A percentile compares a stretch with the other conserved stretches of the same genome.
Evolutionary conservation across 2,888 invertebrate genomes (phyloP).

Genomic region (Balanococcus diminutus): DNA sequence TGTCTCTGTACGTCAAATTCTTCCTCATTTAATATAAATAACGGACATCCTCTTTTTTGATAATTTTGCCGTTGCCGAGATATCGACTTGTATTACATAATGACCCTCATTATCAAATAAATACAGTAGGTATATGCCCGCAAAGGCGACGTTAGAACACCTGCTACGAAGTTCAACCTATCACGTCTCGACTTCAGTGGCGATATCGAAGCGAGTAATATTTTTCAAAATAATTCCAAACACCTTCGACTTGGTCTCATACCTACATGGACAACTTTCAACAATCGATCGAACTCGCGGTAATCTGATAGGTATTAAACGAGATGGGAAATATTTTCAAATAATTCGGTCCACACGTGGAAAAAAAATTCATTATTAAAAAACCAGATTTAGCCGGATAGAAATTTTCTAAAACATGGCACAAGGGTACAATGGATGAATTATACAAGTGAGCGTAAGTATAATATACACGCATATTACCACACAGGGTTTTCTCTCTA

Average conservation of each 20-base stretch:
- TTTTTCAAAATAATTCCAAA: background rate
- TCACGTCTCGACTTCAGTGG: background rate
- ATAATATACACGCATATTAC: background rate
- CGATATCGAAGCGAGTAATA: background rate
- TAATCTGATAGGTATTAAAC: background rate
- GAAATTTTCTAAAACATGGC: background rate
- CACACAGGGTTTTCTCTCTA: background rate
- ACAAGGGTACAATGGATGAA: background rate
- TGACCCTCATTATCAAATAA: background rate
- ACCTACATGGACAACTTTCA: no score
- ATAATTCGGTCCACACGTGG: background rate
- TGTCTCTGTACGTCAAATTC: background rate
- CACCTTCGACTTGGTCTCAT: background rate
- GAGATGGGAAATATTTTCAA: background rate
- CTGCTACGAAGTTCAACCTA: constrained; percentile 13
- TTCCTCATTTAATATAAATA: background rate
- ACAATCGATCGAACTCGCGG: background rate
- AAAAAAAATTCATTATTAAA: constrained; percentile 1
- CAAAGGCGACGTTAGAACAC: background rate
- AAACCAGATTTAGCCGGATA: background rate
- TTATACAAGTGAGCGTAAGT: no score
- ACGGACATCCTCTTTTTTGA: background rate
- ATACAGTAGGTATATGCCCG: background rate
- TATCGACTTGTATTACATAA: background rate
- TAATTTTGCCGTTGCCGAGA: background rate